Conservation (phyloP, 1,140 invertebrate genomes). For the Drosophila miranda region DNA sequence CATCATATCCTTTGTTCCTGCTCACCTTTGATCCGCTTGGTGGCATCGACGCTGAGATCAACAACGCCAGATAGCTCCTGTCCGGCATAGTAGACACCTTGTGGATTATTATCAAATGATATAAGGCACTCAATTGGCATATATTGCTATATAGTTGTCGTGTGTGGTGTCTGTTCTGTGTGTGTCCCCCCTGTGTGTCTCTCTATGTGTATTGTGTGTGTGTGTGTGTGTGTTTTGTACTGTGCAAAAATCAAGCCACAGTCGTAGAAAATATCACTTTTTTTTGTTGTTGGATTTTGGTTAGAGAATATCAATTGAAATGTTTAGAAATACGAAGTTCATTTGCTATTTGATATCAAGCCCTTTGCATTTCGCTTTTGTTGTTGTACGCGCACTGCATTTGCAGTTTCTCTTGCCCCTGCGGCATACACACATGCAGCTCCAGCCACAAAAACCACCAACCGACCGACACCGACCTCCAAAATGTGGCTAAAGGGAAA, state of each 20-base stretch:
- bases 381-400: conserved; percentile 60
- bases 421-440: conserved; percentile 59
- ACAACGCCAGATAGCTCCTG: conserved; percentile 83
- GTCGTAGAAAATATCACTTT: conserved; percentile 71
- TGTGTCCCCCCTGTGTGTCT: conserved; percentile 16
- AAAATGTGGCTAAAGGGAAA: conserved; percentile 18
- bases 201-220: conserved; percentile 11
- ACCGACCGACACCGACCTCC: conserved; percentile 53
- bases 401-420: conserved; percentile 65
- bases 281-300: conserved; percentile 33
- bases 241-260: conserved; percentile 72
- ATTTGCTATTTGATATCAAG: conserved; percentile 62
- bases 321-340: conserved; percentile 55
- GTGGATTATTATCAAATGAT: conserved; percentile 84
- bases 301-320: conserved; percentile 45
- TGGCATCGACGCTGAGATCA: conserved; percentile 79
- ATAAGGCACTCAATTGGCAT: conserved; percentile 83
- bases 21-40: conserved; percentile 79
- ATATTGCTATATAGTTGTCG: conserved; percentile 73
- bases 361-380: conserved; percentile 66
- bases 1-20: background rate
- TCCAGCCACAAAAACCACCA: conserved; percentile 13
- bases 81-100: conserved; percentile 84
- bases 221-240: conserved; percentile 31
- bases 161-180: conserved; percentile 11